These are phyloP conservation scores for Sipha flava DNA, from an alignment of 1,140 invertebrate genomes.

Conservation along the genomic window DNA sequence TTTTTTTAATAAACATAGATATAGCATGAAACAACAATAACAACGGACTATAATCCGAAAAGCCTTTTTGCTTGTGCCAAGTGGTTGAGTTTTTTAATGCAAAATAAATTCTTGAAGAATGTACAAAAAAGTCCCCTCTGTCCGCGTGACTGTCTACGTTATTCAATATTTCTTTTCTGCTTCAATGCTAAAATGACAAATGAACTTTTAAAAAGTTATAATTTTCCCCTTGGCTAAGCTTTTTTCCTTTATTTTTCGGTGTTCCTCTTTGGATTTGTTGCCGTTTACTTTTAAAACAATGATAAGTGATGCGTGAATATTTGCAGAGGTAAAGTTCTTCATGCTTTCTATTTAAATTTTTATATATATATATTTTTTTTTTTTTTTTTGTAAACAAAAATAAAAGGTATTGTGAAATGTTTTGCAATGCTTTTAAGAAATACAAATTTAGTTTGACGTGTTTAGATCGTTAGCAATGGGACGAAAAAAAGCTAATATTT, in stretches of 20 bases:
- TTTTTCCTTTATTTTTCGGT: background rate
- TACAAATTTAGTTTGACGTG: background rate
- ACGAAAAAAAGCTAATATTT: background rate
- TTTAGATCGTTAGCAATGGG: background rate
- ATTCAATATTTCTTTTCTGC: conserved; percentile 28
- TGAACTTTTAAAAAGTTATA: conserved; percentile 29
- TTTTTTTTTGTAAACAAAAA: background rate
- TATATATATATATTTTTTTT: background rate
- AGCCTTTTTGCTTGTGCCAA: conserved; percentile 10
- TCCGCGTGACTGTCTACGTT: background rate
- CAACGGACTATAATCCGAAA: conserved; percentile 8
- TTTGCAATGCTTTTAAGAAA: too few species aligned
- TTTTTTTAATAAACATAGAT: conserved; percentile 29
- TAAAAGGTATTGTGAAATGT: background rate
- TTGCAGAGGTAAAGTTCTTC: background rate
- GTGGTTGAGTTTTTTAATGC: conserved; percentile 19
- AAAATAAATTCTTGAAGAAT: conserved; percentile 18
- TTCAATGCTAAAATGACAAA: conserved; percentile 30
- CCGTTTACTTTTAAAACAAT: background rate
- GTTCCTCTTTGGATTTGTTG: background rate
- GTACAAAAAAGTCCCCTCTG: background rate
- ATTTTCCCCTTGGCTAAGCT: conserved; percentile 9
- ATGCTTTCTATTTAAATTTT: background rate
- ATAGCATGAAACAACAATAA: conserved; percentile 13
- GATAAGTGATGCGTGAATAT: background rate